These are phyloP conservation scores for Indicator maculatus DNA, from an alignment of 2,113 vertebrate genomes.

Conservation along the genomic window DNA sequence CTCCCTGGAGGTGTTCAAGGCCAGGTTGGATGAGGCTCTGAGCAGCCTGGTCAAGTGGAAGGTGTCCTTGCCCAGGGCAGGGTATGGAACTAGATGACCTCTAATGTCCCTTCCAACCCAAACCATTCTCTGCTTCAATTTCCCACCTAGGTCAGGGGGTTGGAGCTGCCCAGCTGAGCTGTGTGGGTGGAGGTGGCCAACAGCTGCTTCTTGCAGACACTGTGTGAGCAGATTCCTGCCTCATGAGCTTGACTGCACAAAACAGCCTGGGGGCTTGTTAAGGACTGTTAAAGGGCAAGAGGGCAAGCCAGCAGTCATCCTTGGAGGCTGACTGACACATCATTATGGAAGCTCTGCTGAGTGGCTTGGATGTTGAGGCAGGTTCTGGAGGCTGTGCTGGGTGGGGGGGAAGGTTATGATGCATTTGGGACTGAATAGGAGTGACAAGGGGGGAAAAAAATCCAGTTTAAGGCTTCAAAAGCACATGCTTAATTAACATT, in stretches of 20 bases:
- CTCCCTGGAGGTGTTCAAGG: no score
- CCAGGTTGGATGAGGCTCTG: no score
- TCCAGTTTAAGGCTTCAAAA: not conserved
- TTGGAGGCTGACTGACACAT: rapidly evolving
- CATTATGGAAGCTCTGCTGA: not conserved
- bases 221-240: not conserved
- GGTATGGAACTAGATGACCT: no score
- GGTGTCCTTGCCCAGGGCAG: no score
- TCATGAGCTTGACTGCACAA: not conserved
- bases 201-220: not conserved
- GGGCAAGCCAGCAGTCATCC: not conserved
- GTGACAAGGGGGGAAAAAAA: not conserved
- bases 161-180: not conserved
- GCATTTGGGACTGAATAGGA: not conserved
- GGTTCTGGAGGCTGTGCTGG: rapidly evolving
- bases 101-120: not conserved
- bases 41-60: no score
- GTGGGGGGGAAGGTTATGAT: not conserved
- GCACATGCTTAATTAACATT: not conserved
- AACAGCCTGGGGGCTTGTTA: not conserved
- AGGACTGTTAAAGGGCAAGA: not conserved
- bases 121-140: not conserved
- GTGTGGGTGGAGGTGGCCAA: not conserved
- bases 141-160: not conserved
- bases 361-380: not conserved